These are phyloP conservation scores for Andricus quercusramuli DNA, from an alignment of 2,888 invertebrate species.

Conservation along the genomic window DNA sequence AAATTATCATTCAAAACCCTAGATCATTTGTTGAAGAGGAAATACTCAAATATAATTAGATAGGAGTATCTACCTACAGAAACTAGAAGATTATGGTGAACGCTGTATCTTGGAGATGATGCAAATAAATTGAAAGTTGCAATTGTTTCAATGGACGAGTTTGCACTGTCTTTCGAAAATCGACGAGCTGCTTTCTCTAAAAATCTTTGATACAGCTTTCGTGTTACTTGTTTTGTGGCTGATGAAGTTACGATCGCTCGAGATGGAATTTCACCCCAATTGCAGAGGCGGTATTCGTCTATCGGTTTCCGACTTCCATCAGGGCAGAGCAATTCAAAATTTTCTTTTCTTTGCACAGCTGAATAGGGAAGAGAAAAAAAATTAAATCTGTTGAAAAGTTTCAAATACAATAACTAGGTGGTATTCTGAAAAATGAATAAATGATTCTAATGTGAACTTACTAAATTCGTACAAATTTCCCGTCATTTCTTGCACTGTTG, in stretches of 20 bases:
- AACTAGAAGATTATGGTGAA: constrained; percentile 87
- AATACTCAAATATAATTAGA: no score
- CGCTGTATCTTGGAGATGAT: constrained; percentile 85
- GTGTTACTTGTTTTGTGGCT: constrained; percentile 82
- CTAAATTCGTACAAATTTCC: constrained; percentile 82
- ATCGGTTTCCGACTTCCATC: constrained; percentile 88
- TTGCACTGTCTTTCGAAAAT: constrained; percentile 59
- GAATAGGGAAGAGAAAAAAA: constrained; percentile 18
- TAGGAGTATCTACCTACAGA: constrained; percentile 81
- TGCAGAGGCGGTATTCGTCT: constrained; percentile 86
- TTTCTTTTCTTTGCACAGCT: constrained; percentile 82
- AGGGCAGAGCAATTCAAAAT: constrained; percentile 90
- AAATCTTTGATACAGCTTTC: constrained; percentile 84
- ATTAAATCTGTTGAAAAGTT: background rate
- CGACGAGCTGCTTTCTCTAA: constrained; percentile 81
- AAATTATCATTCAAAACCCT: background rate
- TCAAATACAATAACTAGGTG: constrained; percentile 28
- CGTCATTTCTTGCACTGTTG: constrained; percentile 88
- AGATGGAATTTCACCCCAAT: constrained; percentile 92
- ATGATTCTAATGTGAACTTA: constrained; percentile 71
- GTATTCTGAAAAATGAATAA: constrained; percentile 38
- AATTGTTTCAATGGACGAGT: no score
- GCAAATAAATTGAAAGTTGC: constrained; percentile 88
- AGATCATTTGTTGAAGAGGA: background rate
- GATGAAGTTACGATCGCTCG: constrained; percentile 93